A percentile compares a stretch with the other conserved stretches of the same genome.
These are phyloP conservation scores for Lagopus muta DNA, from an alignment of 2,113 vertebrate genomes.

Conservation along the genomic window DNA sequence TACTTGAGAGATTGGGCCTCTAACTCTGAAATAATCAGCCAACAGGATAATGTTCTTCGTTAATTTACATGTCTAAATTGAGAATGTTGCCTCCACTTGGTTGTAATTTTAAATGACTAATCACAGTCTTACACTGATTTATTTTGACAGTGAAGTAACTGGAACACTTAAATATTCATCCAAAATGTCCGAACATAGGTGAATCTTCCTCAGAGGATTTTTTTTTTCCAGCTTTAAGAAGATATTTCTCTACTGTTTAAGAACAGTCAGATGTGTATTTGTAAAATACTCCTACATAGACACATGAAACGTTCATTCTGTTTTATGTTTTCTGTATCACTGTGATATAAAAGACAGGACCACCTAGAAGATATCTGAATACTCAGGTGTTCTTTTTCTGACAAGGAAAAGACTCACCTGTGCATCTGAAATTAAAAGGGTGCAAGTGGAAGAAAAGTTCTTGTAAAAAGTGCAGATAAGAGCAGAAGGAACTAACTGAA, in stretches of 20 bases:
- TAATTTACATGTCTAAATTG: background rate
- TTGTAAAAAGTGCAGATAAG: background rate
- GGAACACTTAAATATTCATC: background rate
- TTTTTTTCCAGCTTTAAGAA: background rate
- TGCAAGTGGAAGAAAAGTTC: background rate
- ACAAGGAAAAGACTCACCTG: background rate
- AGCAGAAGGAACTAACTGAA: background rate
- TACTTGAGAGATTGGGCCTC: background rate
- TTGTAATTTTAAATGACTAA: background rate
- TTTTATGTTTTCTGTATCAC: conserved; percentile 55
- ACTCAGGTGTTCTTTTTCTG: background rate
- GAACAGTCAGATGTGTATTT: conserved; percentile 12
- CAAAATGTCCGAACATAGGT: background rate
- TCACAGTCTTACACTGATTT: background rate
- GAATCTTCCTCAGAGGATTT: background rate
- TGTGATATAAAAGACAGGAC: conserved; percentile 34
- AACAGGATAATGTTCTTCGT: background rate
- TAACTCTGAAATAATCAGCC: background rate
- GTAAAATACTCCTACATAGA: conserved; percentile 25
- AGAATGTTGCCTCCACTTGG: background rate
- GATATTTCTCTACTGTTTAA: conserved; percentile 17
- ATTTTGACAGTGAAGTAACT: background rate
- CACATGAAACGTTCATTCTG: conserved; percentile 39
- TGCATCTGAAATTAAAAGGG: background rate
- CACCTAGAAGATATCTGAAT: conserved; percentile 40